Base-by-base conservation (phyloP, 1,140 invertebrate genomes). In the Lordiphosa stackelbergi region DNA sequence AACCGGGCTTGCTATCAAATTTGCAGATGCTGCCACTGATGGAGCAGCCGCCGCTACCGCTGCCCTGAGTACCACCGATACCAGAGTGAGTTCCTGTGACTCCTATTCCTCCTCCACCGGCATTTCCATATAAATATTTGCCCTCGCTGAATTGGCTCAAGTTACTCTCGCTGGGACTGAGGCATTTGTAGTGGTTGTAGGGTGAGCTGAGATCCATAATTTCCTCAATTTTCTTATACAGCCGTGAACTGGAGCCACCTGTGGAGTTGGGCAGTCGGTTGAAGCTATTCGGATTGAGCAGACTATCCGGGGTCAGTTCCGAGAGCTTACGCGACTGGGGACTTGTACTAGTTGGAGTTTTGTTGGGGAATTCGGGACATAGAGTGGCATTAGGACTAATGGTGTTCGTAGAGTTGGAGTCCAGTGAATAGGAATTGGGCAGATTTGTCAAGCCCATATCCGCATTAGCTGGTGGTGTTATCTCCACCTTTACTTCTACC, bases 131-230 rank as follows among this genome's bases (percentile, higher is more conserved):
- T 0, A 84, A n/a, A 48, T 87, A 86, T 53, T 88, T 88, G 7
- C 86, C 78, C 28, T 88, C 87, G 13, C 84, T 81, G 45, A 88
- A 85, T 60, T 88, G 87, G 59, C 77, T 89, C 37, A 88, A 88
- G 69, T 88, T 90, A 24, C 86, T 87, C 55, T 91, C 91, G 65
- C 92, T 93, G n/a, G 92, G 92, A 70, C 92, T 93, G 19, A 93
- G 88, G 81, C 92, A 93, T 69, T 92, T 90, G 81, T 93, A 92
- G 63, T 92, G 91, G 85, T 92, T 93, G 71, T 93, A 93, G 0
- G 92, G 92, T 0, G 91, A 92, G 59, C 92, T 93, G 7, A 94
- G 86, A 72, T 94, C 93, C 63, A 92, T 91, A 71, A 88, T 87
- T 62, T 87, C 86, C 65, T 87, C 86, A 12, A 88, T 77, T 58